Evolutionary conservation across 1,140 invertebrate genomes (phyloP).

Genomic region (Cydia splendana): DNA sequence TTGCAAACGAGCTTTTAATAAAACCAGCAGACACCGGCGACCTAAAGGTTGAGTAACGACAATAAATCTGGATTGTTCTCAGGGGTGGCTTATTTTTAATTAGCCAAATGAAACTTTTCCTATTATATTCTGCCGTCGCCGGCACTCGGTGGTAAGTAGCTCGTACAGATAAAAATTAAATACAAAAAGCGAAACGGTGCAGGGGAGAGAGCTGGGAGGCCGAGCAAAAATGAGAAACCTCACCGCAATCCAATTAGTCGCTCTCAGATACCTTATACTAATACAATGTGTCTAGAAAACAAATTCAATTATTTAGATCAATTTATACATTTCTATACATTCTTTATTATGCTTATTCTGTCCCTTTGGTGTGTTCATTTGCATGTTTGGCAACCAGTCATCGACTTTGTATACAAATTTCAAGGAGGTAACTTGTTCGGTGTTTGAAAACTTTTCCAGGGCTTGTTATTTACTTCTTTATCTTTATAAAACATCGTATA

Average conservation of each 20-base stretch:
- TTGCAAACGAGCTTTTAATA: slow-evolving; percentile 54
- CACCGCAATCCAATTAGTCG: slow-evolving; percentile 65
- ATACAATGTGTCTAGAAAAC: slow-evolving; percentile 51
- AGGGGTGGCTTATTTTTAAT: slow-evolving; percentile 70
- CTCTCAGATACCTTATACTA: slow-evolving; percentile 59
- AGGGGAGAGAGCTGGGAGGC: slow-evolving; percentile 42
- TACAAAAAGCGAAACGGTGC: slow-evolving; percentile 49
- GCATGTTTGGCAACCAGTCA: not conserved
- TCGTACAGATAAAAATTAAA: slow-evolving; percentile 66
- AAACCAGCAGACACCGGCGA: slow-evolving; percentile 47
- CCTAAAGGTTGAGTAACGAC: slow-evolving; percentile 53
- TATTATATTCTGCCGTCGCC: slow-evolving; percentile 63
- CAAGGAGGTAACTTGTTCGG: not conserved
- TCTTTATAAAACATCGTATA: slow-evolving; percentile 30
- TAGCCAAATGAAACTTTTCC: slow-evolving; percentile 73
- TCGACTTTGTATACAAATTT: slow-evolving; percentile 16
- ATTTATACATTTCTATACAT: not conserved
- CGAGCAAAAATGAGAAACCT: slow-evolving; percentile 56
- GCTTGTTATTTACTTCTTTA: slow-evolving; percentile 19
- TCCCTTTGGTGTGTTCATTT: not conserved
- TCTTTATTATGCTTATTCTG: not conserved
- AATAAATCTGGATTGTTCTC: slow-evolving; percentile 63
- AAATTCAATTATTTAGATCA: slow-evolving; percentile 44
- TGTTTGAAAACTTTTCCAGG: slow-evolving; percentile 20
- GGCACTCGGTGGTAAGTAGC: slow-evolving; percentile 44